Evolutionary conservation across 2,113 vertebrate species (phyloP), one percentile per base, ranked within the genome.

Genomic region (Oreochromis spilurus): DNA sequence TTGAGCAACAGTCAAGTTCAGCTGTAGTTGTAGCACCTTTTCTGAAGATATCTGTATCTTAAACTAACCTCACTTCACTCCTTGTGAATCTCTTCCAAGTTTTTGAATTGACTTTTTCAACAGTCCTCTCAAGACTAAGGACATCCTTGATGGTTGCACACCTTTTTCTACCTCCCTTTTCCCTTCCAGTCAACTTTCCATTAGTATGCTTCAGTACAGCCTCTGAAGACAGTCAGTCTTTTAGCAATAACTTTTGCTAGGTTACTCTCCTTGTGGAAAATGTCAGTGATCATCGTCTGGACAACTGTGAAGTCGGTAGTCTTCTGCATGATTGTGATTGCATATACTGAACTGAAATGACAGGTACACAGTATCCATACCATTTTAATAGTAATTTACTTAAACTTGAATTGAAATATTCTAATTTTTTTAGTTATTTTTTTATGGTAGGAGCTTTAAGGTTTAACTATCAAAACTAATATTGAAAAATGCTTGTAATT

Each of bases 361-460:
- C 4, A 70, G 14, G 21, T 34, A 34, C 13, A 72, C 38, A 6
- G 21, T 72, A 45, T 48, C 26, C 13, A 72, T 72, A 45, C 40
- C 24, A 45, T 72, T 72, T 48, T 24, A 4, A 72, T 45, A 72
- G 13, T 45, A 72, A 5, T 70, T 70, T 70, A 43, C 40, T 72
- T 45, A 6, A 72, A 45, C 5, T 72, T 16, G 9, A 26, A 26
- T 45, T 45, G 13, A 45, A 45, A 43, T 72, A 72, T 17, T 72
- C 0, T 0, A 45, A 24, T 26, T 45, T 4, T 70, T 40, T 40
- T 1, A 21, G 19, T 13, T 4, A 12, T 13, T 43, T 67, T 43
- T 70, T 40, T 43, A 14, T 40, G 34, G 19, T 13, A 21, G 36
- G 13, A 16, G 14, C 21, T 72, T 26, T 43, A 45, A 16, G 21